phyloP scores from a whole-genome alignment of 2,113 vertebrate genomes.

The Corvus moneduloides region DNA sequence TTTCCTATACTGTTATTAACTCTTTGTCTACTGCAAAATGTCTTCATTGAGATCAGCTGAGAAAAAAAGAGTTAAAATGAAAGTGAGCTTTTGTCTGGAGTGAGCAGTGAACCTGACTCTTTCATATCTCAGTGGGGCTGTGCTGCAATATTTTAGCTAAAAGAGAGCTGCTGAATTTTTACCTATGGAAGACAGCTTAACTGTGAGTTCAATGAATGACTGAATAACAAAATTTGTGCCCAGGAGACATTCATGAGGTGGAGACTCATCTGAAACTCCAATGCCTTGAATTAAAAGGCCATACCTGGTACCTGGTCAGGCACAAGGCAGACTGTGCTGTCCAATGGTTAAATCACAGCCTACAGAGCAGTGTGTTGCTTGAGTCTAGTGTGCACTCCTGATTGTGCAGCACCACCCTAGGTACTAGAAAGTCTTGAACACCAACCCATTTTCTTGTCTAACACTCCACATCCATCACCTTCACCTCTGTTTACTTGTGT shows the following conservation, averaged over 20 bases:
- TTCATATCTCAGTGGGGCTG: neutral
- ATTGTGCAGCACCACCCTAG: neutral
- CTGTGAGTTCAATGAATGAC: neutral
- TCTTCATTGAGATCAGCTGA: neutral
- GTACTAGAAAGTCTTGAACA: neutral
- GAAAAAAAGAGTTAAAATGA: neutral
- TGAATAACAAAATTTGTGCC: neutral
- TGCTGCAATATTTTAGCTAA: neutral
- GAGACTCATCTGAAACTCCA: neutral
- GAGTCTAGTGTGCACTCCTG: neutral
- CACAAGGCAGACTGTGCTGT: neutral
- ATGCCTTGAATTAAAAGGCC: neutral
- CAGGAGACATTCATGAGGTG: neutral
- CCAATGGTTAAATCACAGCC: neutral
- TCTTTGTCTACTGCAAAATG: neutral
- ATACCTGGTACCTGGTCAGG: neutral
- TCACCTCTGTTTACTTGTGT: neutral
- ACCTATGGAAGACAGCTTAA: neutral
- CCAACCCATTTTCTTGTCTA: neutral
- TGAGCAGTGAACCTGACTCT: neutral
- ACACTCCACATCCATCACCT: neutral
- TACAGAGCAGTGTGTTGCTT: accelerated
- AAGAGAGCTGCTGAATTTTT: neutral
- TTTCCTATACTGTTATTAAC: neutral
- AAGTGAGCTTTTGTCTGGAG: neutral